Evolutionary conservation across 2,113 vertebrate genomes (phyloP).

Genomic region (Lophotis ruficrista): DNA sequence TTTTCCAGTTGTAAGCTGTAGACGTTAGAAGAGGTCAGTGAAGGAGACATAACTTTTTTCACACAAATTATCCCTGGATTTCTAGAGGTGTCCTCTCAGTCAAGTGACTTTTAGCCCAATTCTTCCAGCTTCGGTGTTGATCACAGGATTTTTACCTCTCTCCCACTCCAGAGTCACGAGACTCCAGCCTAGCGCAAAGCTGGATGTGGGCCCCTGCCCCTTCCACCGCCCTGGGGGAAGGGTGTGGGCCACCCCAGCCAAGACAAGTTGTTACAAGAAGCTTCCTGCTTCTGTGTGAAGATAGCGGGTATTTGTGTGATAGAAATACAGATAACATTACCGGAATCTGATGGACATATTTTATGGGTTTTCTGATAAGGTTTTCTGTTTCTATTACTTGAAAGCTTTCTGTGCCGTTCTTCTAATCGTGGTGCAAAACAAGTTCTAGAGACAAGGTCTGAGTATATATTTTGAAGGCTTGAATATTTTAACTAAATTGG

Average conservation of each 20-base stretch:
- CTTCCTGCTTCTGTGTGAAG: slow-evolving; percentile 41
- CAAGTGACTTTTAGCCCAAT: neutral
- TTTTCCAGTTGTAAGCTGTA: neutral
- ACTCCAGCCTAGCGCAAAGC: neutral
- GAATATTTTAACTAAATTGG: neutral
- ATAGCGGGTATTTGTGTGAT: neutral
- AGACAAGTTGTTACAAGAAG: neutral
- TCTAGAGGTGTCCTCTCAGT: neutral
- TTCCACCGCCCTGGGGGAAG: neutral
- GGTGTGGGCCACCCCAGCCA: neutral
- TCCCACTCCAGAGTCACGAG: neutral
- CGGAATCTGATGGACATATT: slow-evolving; percentile 10
- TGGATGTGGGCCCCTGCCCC: neutral
- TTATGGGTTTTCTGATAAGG: neutral
- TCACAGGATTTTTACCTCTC: neutral
- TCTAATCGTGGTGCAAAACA: neutral
- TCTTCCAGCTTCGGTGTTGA: neutral
- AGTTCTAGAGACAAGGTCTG: neutral
- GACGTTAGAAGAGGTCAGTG: neutral
- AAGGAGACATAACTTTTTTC: neutral
- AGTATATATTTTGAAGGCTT: neutral
- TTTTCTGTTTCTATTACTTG: slow-evolving; percentile 5
- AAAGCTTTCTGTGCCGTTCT: neutral
- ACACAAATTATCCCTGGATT: accelerated
- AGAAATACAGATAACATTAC: neutral